phyloP scores from a whole-genome alignment of 2,797 vertebrate genomes.

The Lateolabrax maculatus region DNA sequence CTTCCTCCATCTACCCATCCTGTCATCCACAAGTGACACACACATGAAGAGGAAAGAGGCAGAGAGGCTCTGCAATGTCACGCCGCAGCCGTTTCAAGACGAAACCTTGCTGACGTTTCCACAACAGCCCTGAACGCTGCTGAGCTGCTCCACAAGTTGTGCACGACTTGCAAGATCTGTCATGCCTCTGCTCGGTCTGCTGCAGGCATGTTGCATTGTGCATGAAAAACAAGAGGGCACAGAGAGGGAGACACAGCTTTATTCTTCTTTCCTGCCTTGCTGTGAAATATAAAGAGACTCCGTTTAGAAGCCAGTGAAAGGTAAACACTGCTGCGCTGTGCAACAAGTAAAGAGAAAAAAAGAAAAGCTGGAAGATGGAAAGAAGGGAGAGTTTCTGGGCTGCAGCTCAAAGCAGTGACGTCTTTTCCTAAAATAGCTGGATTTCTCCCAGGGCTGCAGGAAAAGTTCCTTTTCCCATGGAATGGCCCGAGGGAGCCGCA shows the following conservation, averaged over 20 bases:
- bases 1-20: conserved; percentile 1
- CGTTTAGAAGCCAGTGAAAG: not conserved
- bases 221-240: not conserved
- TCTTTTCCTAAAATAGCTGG: conserved; percentile 83
- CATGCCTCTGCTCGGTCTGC: conserved; percentile 20
- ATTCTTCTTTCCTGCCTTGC: not conserved
- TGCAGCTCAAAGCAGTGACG: conserved; percentile 81
- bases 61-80: conserved; percentile 50
- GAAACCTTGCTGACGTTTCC: conserved; percentile 45
- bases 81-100: conserved; percentile 45
- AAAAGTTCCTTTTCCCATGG: conserved; percentile 87
- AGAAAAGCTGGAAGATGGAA: conserved; percentile 30
- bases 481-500: conserved; percentile 71
- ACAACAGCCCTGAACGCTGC: conserved; percentile 40
- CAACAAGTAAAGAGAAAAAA: conserved; percentile 58
- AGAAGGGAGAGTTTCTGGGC: conserved; percentile 72
- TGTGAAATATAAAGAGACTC: not conserved
- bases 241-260: too few species aligned
- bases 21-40: not conserved
- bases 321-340: conserved; percentile 32
- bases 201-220: conserved; percentile 24
- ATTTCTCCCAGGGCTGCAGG: conserved; percentile 78
- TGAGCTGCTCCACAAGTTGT: conserved; percentile 58
- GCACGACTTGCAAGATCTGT: conserved; percentile 37
- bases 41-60: not conserved